Evolutionary conservation across 2,113 vertebrate species (phyloP), one percentile per base, ranked within the genome.

Genomic region (Anolis carolinensis): DNA sequence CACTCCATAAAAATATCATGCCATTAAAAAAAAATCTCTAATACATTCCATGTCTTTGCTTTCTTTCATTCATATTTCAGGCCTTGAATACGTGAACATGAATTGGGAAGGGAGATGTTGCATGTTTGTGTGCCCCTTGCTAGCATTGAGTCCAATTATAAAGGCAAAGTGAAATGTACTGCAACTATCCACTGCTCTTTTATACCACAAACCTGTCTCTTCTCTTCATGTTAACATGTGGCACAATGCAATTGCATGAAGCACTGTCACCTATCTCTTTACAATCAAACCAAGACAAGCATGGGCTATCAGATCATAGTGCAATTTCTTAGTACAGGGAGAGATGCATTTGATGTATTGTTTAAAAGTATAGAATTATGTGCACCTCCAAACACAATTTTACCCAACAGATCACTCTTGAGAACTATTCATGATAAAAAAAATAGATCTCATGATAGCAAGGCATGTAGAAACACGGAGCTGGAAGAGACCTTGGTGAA

Each of bases 361-460:
- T 82, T 71, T 72, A 65, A 82, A 85, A 83, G 63, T 44, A 75
- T 44, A 30, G 48, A 76, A 36, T 70, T 20, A 9, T 10, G 5
- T 10, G 0, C 20, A 82, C 77, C 85, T 70, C 85, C 82, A 86
- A 77, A 39, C 76, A 79, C 67, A 91, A 83, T 73, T 67, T 39
- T 39, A 84, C 44, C 86, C 75, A 76, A 63, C 9, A 63, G 32
- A 79, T n/a, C 23, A 68, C 48, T 79, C 32, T 59, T 86, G n/a
- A 85, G 3, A 67, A 87, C 62, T 0, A 0, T 78, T 3, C 44
- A 74, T 76, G 2, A 27, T 50, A 59, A 71, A 67, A 81, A 90
- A 90, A n/a, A n/a, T 7, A 14, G 36, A 52, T 27, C 76, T n/a
- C 18, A 2, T 34, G 71, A 63, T 0, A 36, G 70, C 85, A 7